phyloP scores from a whole-genome alignment of 2,888 invertebrate genomes.

The Caenorhabditis wallacei region DNA sequence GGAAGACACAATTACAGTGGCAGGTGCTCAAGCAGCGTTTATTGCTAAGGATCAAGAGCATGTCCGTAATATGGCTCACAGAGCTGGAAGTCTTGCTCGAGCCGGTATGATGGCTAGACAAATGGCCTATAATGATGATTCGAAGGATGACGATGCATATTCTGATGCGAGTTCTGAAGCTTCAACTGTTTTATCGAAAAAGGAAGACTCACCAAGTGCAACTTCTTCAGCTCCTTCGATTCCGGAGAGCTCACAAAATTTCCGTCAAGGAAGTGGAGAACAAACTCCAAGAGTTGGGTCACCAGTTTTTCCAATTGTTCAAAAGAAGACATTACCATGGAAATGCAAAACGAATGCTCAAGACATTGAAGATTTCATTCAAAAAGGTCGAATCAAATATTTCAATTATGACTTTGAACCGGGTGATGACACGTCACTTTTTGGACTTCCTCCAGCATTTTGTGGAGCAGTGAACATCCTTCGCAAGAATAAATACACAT shows the following conservation, averaged over 20 bases:
- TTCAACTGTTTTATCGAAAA: conserved; percentile 18
- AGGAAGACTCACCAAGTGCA: conserved; percentile 29
- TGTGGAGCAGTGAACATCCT: conserved; percentile 90
- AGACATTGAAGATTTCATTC: conserved; percentile 79
- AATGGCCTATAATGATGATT: conserved; percentile 69
- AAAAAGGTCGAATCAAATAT: conserved; percentile 88
- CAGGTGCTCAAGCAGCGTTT: conserved; percentile 85
- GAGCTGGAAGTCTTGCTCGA: conserved; percentile 57
- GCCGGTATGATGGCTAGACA: conserved; percentile 69
- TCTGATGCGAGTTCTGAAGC: conserved; percentile 50
- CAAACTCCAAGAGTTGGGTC: conserved; percentile 77
- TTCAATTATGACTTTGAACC: conserved; percentile 92
- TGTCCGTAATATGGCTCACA: conserved; percentile 47
- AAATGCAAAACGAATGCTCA: conserved; percentile 74
- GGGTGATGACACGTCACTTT: conserved; percentile 91
- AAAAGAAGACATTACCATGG: conserved; percentile 74
- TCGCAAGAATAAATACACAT: conserved; percentile 85
- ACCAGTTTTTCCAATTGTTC: conserved; percentile 59
- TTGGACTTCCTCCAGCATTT: conserved; percentile 96
- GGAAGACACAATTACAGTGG: conserved; percentile 96
- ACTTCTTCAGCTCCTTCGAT: conserved; percentile 32
- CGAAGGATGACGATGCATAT: conserved; percentile 63
- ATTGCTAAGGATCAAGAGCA: conserved; percentile 64
- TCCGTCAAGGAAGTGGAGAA: conserved; percentile 70
- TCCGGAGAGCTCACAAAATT: conserved; percentile 23